Base-by-base conservation (phyloP, 2,113 vertebrate genomes). In the Tragelaphus imberbis region DNA sequence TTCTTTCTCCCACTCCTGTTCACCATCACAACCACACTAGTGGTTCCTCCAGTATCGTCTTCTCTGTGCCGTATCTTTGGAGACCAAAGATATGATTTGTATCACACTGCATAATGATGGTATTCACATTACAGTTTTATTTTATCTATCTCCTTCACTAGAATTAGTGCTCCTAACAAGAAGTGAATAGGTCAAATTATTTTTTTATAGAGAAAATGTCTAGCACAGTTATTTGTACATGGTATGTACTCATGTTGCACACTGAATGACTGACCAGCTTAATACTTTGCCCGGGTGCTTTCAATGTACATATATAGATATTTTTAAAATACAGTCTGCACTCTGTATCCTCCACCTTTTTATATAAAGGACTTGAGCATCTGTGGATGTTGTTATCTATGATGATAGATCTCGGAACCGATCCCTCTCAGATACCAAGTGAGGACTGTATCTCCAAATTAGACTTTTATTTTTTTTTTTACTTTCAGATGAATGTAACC, bases 391-490 rank as follows among this genome's bases (percentile, higher is more conserved):
- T 16, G 14, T 49, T 80, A 33, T 80, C 27, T 30, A 16, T 30
- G 27, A 47, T 30, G 77, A 30, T 80, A 15, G 21, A 28, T 49
- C 8, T 47, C 5, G 0, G 77, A 51, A 80, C 14, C 0, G 0
- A 80, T 51, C 27, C 27, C 44, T 47, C 77, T 51, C 15, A 49
- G 47, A 80, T 80, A 80, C 47, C 7, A 16, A 51, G 28, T 17
- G 28, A 80, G 15, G 77, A 30, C 15, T 30, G 40, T 49, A 30
- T 49, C 6, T 56, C 47, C 49, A 9, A 47, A 40, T 84, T 55
- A 89, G 21, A 23, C 10, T 7, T n/a, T 40, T 6, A 6, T 68
- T 56, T 63, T 47, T 40, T 47, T 49, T 71, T 88, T 68, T 59
- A 30, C 51, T 55, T 63, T 61, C 49, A 53, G 28, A 15, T 59